phyloP scores from a whole-genome alignment of 2,113 vertebrate genomes.

The Neotoma lepida region DNA sequence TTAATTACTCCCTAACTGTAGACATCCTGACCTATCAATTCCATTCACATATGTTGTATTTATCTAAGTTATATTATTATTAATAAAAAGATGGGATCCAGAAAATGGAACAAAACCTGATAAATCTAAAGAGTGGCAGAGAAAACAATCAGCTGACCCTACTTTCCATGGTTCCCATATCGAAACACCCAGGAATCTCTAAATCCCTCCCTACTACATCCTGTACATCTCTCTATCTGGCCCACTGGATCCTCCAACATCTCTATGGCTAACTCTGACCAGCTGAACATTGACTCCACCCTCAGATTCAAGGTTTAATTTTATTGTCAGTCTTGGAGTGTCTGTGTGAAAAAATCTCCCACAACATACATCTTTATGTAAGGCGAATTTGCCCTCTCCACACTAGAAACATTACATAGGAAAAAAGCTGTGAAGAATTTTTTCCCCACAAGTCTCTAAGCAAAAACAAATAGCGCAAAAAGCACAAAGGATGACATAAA shows the following conservation, averaged over 20 bases:
- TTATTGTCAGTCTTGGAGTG: background rate
- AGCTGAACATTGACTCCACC: background rate
- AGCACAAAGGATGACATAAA: background rate
- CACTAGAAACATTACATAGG: background rate
- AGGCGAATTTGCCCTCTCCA: background rate
- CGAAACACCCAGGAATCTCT: background rate
- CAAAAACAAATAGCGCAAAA: slow-evolving; percentile 3
- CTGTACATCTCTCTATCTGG: background rate
- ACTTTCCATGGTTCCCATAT: background rate
- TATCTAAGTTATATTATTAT: background rate
- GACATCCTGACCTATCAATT: slow-evolving; percentile 1
- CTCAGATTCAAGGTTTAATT: background rate
- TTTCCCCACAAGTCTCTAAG: background rate
- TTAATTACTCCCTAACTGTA: slow-evolving; percentile 12
- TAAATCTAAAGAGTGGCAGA: background rate
- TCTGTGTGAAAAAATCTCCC: background rate
- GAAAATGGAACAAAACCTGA: background rate
- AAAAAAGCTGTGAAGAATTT: background rate
- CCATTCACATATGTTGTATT: background rate
- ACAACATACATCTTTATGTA: background rate
- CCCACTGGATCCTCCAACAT: background rate
- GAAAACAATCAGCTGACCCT: background rate
- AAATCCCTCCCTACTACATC: background rate
- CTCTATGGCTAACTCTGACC: background rate
- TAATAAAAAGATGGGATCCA: background rate